Evolutionary conservation across 2,113 vertebrate species (phyloP).

Genomic region (Erpornis zantholeuca): DNA sequence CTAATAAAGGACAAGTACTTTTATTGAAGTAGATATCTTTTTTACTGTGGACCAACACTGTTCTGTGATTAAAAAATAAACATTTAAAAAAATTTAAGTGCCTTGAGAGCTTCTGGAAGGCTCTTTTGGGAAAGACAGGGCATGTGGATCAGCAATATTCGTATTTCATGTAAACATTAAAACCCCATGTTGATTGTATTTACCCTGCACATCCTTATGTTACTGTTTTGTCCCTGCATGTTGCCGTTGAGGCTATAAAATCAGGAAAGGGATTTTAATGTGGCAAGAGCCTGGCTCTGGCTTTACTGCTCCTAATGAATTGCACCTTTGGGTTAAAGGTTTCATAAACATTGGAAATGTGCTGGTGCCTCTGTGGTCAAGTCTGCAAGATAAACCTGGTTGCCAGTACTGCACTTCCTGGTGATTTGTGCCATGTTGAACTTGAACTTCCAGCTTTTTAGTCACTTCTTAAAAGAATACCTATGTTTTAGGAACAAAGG

Average conservation of each 20-base stretch:
- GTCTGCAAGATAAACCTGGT: not conserved
- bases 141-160: not conserved
- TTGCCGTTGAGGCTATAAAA: not conserved
- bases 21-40: not conserved
- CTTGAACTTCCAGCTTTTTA: not conserved
- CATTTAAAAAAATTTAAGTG: not conserved
- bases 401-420: not conserved
- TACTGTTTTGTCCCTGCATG: not conserved
- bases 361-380: not conserved
- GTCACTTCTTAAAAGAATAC: not conserved
- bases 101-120: not conserved
- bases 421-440: not conserved
- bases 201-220: not conserved
- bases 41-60: not conserved
- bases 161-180: not conserved
- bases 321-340: not conserved
- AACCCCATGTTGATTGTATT: not conserved
- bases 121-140: not conserved
- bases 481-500: not conserved
- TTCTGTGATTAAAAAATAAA: not conserved
- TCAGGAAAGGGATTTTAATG: not conserved
- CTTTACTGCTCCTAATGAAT: not conserved
- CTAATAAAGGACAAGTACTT: not conserved
- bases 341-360: not conserved
- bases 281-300: not conserved